Base-by-base conservation (phyloP, 2,888 invertebrate species). In the Mantis religiosa region DNA sequence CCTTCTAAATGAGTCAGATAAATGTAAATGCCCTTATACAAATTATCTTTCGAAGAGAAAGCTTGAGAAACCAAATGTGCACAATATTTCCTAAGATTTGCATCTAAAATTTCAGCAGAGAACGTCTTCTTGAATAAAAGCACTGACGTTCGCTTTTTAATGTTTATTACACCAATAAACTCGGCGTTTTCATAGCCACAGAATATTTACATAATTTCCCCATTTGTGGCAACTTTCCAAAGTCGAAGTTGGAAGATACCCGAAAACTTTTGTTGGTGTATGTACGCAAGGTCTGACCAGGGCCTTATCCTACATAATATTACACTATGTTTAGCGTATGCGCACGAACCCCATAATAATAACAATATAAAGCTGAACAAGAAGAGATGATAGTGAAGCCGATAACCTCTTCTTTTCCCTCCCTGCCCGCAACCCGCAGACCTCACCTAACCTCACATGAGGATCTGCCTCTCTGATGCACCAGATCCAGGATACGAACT, bases 321-420 rank as follows among this genome's bases (percentile, higher is more conserved):
- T 87, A 87, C 81, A 27, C 28, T 87, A 27, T 82, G 47, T 27
- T 27, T 27, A 84, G 84, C 47, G 25, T 47, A 85, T 14, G 85
- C 85, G 87, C 87, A 87, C 87, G 87, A 87, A 82, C 82, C 34
- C 82, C 34, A 82, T 87, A 87, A 87, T 87, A 81, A 87, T 82
- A 71, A 86, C 86, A 81, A 86, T 81, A 87, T 82, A 87, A 71
- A 87, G 34, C 41, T 34, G 28, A 81, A n/a, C 85, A 85, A 41
- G 54, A 71, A 71, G 27, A 85, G n/a, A 15, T 87, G 87, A 87
- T 87, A 87, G 82, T 87, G 34, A 27, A 34, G 30, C 28, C 82
- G 87, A 87, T 87, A 87, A 87, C 87, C 87, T 28, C 27, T 30
- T 25, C 30, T 41, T 25, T n/a, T 25, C 30, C 86, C 28, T 20